Percentiles rank a stretch among this genome's conserved stretches.
Evolutionary conservation across 2,113 vertebrate genomes (phyloP).

Genomic region (Protobothrops flavoviridis): DNA sequence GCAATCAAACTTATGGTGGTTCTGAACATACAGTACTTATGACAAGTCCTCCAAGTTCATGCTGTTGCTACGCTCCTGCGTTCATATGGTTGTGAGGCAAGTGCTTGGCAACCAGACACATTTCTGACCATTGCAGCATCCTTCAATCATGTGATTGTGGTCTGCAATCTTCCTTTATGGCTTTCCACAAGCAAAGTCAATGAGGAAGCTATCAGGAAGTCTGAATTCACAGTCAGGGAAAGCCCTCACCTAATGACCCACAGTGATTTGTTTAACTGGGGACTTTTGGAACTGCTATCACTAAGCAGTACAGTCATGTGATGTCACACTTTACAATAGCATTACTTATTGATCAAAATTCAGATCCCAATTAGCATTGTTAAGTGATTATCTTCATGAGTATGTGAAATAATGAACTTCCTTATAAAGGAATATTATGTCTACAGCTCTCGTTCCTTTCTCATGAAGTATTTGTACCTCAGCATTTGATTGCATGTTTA

Average conservation of each 20-base stretch:
- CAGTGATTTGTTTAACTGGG: neutral
- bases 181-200: neutral
- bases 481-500: slow-evolving; percentile 54
- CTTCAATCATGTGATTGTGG: neutral
- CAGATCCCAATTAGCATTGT: neutral
- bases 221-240: neutral
- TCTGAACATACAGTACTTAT: neutral
- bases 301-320: neutral
- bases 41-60: neutral
- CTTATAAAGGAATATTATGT: slow-evolving; percentile 39
- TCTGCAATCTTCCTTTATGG: neutral
- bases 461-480: slow-evolving; percentile 54
- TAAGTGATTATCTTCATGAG: slow-evolving; percentile 41
- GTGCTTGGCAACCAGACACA: neutral
- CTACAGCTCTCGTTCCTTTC: slow-evolving; percentile 45
- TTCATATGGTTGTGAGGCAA: neutral
- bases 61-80: neutral
- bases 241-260: neutral
- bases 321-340: neutral
- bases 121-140: neutral
- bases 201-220: neutral
- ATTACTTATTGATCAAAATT: neutral
- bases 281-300: neutral
- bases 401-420: slow-evolving; percentile 43
- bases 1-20: neutral